Base-by-base conservation (phyloP, 2,113 vertebrate genomes). In the Tympanuchus pallidicinctus region DNA sequence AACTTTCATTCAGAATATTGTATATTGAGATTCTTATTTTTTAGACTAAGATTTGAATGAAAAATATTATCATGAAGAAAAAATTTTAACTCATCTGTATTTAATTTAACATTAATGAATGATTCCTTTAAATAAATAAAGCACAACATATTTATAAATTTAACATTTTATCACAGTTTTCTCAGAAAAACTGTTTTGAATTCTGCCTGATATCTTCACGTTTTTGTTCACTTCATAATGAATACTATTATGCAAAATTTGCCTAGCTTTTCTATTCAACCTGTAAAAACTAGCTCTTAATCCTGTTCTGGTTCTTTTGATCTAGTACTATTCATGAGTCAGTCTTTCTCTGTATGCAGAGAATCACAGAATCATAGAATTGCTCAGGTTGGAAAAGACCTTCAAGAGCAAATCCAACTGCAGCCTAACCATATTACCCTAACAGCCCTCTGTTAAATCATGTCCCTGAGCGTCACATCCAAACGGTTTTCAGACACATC, bases 91-190 rank as follows among this genome's bases (percentile, higher is more conserved):
- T 90, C 19, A 60, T 7, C 4, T 32, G 24, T 9, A 36, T 57
- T 82, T 75, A 2, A 56, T 82, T 84, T 89, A 65, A 91, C 84
- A 86, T 60, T 20, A 75, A 60, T 87, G 40, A 92, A 91, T 50
- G 2, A 48, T 42, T 79, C 56, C 4, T 87, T 83, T 82, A 28
- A 91, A 93, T 81, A 61, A 8, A 69, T 24, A 82, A 54, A 87
- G 61, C 40, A 32, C 47, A 13, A 48, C 69, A 2, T 75, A 87
- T 73, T 85, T 43, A 18, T 64, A 60, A 10, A 25, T 34, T 28
- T 74, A 59, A 32, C 1, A 34, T 59, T 66, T 70, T 45, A 20
- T 83, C 84, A 52, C 24, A 59, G 1, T 72, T 78, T 95, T 85
- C 42, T 67, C 32, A 42, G 14, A 21, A 60, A 91, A 79, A 0